phyloP scores from a whole-genome alignment of 2,113 vertebrate genomes.

The Caranx ignobilis region DNA sequence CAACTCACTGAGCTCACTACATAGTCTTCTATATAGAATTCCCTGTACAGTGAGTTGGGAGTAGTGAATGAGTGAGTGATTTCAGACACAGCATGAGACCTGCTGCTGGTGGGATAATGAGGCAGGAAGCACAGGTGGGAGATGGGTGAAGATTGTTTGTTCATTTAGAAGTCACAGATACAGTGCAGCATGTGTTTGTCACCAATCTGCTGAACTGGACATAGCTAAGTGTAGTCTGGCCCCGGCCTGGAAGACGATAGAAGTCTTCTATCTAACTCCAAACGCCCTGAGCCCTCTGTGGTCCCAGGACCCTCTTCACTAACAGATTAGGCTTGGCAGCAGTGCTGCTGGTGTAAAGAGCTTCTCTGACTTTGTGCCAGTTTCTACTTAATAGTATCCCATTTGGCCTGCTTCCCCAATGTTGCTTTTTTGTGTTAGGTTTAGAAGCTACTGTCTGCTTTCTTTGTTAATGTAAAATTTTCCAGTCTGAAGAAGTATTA shows the following conservation, averaged over 20 bases:
- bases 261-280: constrained; percentile 21
- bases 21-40: no score
- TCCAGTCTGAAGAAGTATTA: constrained; percentile 14
- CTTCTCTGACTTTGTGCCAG: constrained; percentile 60
- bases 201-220: constrained; percentile 27
- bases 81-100: not conserved
- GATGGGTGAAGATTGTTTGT: not conserved
- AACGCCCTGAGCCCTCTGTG: constrained; percentile 3
- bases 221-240: constrained; percentile 49
- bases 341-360: constrained; percentile 52
- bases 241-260: constrained; percentile 12
- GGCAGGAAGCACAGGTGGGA: constrained; percentile 17
- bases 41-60: no score
- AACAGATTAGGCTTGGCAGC: constrained; percentile 64
- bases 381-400: constrained; percentile 42
- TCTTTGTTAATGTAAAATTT: constrained; percentile 49
- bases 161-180: constrained; percentile 39
- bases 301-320: constrained; percentile 59
- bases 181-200: constrained; percentile 22
- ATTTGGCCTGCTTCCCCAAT: constrained; percentile 28
- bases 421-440: constrained; percentile 45
- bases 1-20: no score
- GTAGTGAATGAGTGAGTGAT: no score
- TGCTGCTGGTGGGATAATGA: constrained; percentile 38
- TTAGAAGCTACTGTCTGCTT: constrained; percentile 61